Conservation (phyloP, 2,888 invertebrate species). For the Drosophila tripunctata region DNA sequence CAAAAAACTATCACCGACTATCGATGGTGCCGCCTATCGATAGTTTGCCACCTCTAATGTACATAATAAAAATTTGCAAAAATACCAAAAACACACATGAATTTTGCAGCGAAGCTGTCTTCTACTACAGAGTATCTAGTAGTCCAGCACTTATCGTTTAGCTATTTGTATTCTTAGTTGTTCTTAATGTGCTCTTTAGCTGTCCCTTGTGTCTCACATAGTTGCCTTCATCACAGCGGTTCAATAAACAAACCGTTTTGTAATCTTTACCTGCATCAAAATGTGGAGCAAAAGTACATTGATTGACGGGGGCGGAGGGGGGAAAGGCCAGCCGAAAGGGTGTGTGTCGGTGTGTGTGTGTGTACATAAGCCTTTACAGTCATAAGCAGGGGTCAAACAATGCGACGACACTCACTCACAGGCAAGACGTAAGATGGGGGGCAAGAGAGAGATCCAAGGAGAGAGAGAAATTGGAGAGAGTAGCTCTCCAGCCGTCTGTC, state of each 20-base stretch:
- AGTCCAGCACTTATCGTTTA: neutral
- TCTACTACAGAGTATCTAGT: neutral
- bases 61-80: too few species aligned
- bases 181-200: constrained; percentile 38
- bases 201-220: constrained; percentile 40
- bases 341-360: neutral
- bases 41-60: too few species aligned
- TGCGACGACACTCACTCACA: constrained; percentile 46
- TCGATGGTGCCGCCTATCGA: too few species aligned
- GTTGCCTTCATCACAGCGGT: constrained; percentile 43
- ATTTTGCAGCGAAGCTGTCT: too few species aligned
- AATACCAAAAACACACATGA: too few species aligned
- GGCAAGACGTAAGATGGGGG: constrained; percentile 10
- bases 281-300: constrained; percentile 61
- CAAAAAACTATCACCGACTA: too few species aligned
- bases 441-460: too few species aligned
- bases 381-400: constrained; percentile 48
- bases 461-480: constrained; percentile 11
- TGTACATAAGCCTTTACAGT: constrained; percentile 24
- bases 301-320: neutral
- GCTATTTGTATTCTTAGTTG: neutral
- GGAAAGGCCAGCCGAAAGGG: neutral
- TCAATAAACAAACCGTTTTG: constrained; percentile 69
- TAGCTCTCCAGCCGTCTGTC: too few species aligned
- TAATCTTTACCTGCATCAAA: constrained; percentile 70